These are phyloP conservation scores for Ispidina picta DNA, from an alignment of 2,797 vertebrate genomes.

Conservation along the genomic window DNA sequence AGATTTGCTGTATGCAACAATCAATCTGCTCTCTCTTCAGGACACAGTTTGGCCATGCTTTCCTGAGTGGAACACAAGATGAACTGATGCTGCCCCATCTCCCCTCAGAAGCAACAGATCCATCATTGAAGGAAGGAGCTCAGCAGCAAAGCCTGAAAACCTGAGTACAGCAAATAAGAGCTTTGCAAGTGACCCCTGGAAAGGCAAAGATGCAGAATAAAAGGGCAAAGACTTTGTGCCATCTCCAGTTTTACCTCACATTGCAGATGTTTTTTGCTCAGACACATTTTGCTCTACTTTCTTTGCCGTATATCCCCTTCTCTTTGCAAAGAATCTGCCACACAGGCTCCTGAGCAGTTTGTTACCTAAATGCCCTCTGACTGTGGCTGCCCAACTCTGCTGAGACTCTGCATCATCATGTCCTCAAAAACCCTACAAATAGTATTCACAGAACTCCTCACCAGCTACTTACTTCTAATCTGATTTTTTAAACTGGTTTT, in stretches of 20 bases:
- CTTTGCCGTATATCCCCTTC: neutral
- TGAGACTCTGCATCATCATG: neutral
- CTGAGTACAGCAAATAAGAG: neutral
- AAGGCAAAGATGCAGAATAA: neutral
- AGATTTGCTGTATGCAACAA: neutral
- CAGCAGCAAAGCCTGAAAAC: neutral
- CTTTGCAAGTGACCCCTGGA: neutral
- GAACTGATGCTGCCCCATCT: neutral
- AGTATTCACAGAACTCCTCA: neutral
- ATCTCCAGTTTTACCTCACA: neutral
- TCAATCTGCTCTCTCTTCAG: rapidly evolving
- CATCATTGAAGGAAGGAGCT: neutral
- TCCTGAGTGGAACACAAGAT: neutral
- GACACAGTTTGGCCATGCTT: neutral
- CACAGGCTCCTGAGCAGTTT: neutral
- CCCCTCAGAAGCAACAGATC: neutral
- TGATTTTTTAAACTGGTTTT: neutral
- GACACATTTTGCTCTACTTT: neutral
- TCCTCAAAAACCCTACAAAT: neutral
- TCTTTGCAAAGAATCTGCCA: neutral
- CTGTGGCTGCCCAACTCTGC: neutral
- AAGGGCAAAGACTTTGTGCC: neutral
- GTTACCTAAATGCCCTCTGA: neutral
- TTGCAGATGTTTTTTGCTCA: neutral
- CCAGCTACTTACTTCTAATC: neutral